Percentiles rank a stretch among this genome's conserved stretches.
Conservation (phyloP, 2,113 vertebrate species). For the Nannobrachium achirus region DNA sequence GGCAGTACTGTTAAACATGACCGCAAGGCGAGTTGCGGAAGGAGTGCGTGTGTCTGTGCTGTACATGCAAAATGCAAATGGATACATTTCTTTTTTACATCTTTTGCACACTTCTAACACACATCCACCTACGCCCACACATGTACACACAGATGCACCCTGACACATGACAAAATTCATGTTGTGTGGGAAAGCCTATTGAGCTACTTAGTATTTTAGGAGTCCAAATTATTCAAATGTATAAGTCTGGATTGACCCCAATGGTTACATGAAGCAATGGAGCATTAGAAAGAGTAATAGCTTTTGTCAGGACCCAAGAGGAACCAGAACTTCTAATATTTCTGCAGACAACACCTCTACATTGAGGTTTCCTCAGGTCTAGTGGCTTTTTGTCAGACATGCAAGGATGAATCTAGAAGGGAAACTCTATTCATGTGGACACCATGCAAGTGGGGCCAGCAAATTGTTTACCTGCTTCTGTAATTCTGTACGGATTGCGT, state of each 20-base stretch:
- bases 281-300: constrained; percentile 47
- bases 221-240: constrained; percentile 70
- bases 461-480: constrained; percentile 22
- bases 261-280: constrained; percentile 41
- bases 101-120: constrained; percentile 39
- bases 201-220: constrained; percentile 54
- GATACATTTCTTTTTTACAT: constrained; percentile 59
- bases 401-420: constrained; percentile 28
- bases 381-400: constrained; percentile 32
- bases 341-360: constrained; percentile 39
- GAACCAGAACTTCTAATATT: constrained; percentile 17
- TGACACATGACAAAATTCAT: constrained; percentile 73
- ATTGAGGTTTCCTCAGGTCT: constrained; percentile 18
- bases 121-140: constrained; percentile 61
- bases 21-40: constrained; percentile 56
- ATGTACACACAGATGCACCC: constrained; percentile 52
- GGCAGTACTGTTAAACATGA: constrained; percentile 69
- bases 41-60: not conserved
- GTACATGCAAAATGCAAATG: constrained; percentile 28
- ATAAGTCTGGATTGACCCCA: constrained; percentile 46
- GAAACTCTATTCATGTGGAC: constrained; percentile 35
- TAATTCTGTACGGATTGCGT: constrained; percentile 18
- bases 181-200: constrained; percentile 46
- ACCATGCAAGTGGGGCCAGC: constrained; percentile 21
- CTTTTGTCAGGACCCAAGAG: constrained; percentile 22